Percentiles rank a stretch among this genome's conserved stretches.
These are phyloP conservation scores for Aix galericulata DNA, from an alignment of 2,113 vertebrate species.

Conservation along the genomic window DNA sequence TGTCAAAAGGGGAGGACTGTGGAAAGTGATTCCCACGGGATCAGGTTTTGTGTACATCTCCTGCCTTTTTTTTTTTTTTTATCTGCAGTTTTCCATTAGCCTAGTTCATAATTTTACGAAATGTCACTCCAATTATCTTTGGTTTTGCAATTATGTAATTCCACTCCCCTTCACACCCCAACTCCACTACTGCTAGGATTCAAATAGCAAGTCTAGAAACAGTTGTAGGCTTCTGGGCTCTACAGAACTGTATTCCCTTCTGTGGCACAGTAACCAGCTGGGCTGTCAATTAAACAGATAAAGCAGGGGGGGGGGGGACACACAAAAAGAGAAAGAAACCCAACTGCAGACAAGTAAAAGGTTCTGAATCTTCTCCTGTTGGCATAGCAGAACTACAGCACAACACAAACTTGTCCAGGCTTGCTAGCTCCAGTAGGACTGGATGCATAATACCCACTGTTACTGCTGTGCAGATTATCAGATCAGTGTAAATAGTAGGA, in stretches of 20 bases:
- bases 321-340: neutral
- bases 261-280: neutral
- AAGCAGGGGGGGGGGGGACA: too few species aligned
- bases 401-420: neutral
- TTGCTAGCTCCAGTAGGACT: neutral
- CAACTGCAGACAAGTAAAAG: neutral
- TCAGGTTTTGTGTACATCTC: neutral
- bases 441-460: neutral
- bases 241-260: neutral
- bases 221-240: neutral
- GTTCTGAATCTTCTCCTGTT: neutral
- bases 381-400: neutral
- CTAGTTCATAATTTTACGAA: neutral
- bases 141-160: neutral
- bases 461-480: neutral
- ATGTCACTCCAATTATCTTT: neutral
- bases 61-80: neutral
- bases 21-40: neutral
- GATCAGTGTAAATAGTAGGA: neutral
- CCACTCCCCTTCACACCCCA: neutral
- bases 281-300: neutral
- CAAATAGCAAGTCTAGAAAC: neutral
- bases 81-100: neutral
- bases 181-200: neutral
- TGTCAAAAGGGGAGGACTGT: neutral